phyloP scores from a whole-genome alignment of 2,888 invertebrate genomes.

The Agrilus mali region DNA sequence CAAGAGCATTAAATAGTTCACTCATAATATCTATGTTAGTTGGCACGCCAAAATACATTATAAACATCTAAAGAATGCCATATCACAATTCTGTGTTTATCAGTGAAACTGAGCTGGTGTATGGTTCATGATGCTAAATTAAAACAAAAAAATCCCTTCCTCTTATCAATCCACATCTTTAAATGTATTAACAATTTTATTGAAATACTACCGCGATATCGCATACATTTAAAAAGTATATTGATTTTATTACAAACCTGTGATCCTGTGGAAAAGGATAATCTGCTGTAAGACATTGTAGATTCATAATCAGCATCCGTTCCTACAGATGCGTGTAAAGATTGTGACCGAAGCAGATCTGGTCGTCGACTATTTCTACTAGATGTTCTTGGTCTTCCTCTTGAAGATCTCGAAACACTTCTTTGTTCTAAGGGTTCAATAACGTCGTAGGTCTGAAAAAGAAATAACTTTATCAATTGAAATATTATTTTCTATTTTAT shows the following conservation, averaged over 20 bases:
- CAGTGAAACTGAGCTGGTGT: no score
- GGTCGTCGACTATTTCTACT: constrained; percentile 20
- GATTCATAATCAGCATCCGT: constrained; percentile 35
- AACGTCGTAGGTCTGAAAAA: constrained; percentile 42
- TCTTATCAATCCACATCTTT: no score
- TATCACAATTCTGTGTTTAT: no score
- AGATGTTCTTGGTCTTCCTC: constrained; percentile 18
- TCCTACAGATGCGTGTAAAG: constrained; percentile 22
- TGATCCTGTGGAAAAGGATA: constrained; percentile 36
- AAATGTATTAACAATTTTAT: no score
- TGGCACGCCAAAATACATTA: no score
- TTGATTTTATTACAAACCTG: constrained; percentile 2
- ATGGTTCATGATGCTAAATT: no score
- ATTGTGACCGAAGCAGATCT: constrained; percentile 27
- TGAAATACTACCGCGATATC: no score
- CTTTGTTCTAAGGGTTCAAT: constrained; percentile 7
- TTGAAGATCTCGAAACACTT: constrained; percentile 7
- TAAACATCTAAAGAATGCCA: no score
- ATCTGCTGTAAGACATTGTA: constrained; percentile 46
- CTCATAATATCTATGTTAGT: no score
- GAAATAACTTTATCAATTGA: constrained; percentile 2
- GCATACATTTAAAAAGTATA: not conserved
- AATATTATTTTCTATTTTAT: no score
- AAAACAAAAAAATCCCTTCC: no score
- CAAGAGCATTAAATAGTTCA: no score